Base-by-base conservation (phyloP, 1,140 invertebrate genomes). In the Latrodectus geometricus region DNA sequence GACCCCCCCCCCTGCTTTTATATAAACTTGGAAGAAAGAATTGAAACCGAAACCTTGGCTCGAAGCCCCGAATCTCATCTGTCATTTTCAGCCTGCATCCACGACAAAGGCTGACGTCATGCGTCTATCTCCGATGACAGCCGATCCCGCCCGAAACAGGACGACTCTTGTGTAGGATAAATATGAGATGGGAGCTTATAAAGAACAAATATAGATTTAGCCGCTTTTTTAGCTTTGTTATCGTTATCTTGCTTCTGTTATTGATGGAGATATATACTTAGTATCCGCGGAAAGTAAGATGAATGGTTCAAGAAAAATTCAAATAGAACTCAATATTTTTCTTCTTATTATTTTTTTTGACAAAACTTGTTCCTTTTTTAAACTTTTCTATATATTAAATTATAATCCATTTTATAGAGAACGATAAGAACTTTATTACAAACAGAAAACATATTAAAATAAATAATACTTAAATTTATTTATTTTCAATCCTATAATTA, bases 61-160 rank as follows among this genome's bases (percentile, higher is more conserved):
- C 48, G 49, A 61, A 54, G 35, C 79, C 35, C 61, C 20, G 73
- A n/a, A n/a, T 52, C 79, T 72, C 79, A 81, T 81, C 79, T 81
- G 79, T 81, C 79, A 81, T 81, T 81, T 72, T 81, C 79, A 72
- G 66, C 79, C 50, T 17, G 20, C 68, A 81, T 81, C 50, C 54
- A 72, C 79, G 79, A 81, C 79, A 81, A 56, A 54, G 66, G 48
- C 14, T 81, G 79, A 81, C 68, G 79, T 72, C 79, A 81, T 81
- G 66, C 79, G 79, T 81, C 79, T 70, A 81, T 81, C 79, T 81
- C 79, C 52, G 52, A 72, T 81, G 68, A 81, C 79, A 72, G 52
- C 23, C 79, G 52, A 76, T 76, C 52, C 20, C 52, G n/a, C 11
- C 52, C 52, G 74, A 76, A 76, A 76, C 21, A 56, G 54, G 74